Evolutionary conservation across 2,797 vertebrate genomes (phyloP), one percentile per base, ranked within the genome.

Genomic region (Melopsittacus undulatus): DNA sequence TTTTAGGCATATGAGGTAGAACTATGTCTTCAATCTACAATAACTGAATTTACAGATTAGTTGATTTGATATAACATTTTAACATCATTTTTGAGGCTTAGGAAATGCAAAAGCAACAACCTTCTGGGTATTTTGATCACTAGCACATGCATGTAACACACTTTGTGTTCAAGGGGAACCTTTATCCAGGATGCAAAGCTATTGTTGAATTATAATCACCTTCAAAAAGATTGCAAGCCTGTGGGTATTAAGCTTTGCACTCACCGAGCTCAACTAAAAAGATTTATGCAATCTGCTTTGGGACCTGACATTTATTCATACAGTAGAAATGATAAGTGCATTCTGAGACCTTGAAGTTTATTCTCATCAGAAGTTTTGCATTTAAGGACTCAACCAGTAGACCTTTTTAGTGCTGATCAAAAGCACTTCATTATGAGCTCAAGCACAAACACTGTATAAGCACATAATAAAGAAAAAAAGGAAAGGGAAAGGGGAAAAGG

Each of bases 41-140:
- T 97, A 98, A 98, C 91, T 97, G 95, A 98, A 98, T 98, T 97
- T 97, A 96, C 80, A 97, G 90, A 90, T 97, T 97, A 97, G 96
- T 93, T 98, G 97, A 98, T 96, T 97, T 94, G 96, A 97, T 94
- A 92, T 59, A 97, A 93, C 69, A 97, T 97, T 98, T 97, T 96
- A 97, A 97, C 95, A 96, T 83, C 24, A 89, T 96, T 97, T 97
- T 95, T 59, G 96, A 97, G 69, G 92, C 97, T 98, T 97, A 97
- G 97, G 96, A 96, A 97, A 80, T 94, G 96, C 92, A 96, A 97
- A 90, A 94, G 83, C 3, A 32, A 95, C 93, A 98, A 96, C 95
- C 96, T 95, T 97, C 91, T 46, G 62, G 91, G 94, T 97, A 97
- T 98, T 97, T 97, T 97, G 96, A 98, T 97, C 97, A 96, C 94